phyloP scores from a whole-genome alignment of 2,888 invertebrate genomes.

The Junonia oenone region DNA sequence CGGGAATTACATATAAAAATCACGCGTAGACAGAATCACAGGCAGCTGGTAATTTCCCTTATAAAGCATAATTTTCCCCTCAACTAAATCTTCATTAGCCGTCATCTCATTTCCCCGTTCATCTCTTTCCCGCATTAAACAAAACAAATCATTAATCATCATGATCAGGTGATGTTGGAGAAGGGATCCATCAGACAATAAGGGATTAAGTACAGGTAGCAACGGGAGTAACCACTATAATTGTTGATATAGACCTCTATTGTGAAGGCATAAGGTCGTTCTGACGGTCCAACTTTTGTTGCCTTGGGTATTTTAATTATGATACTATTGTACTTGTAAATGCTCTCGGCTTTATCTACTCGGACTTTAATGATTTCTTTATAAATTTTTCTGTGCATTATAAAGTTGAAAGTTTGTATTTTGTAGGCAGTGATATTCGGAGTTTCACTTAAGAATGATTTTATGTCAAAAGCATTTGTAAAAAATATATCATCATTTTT shows the following conservation, averaged over 20 bases:
- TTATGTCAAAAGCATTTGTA: no score
- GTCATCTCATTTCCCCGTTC: slow-evolving; percentile 7
- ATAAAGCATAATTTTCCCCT: background rate
- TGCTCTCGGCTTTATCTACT: background rate
- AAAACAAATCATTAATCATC: slow-evolving; percentile 30
- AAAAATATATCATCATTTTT: no score
- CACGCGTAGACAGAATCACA: no score
- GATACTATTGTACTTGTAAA: background rate
- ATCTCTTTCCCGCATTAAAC: slow-evolving; percentile 10
- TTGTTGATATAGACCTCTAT: slow-evolving; percentile 5
- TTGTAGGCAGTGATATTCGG: no score
- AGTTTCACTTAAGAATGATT: no score
- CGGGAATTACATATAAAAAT: no score
- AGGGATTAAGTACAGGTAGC: slow-evolving; percentile 24
- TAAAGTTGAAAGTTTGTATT: no score
- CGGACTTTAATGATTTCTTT: background rate
- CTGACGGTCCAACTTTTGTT: background rate
- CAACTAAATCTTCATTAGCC: background rate
- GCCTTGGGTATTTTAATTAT: slow-evolving; percentile 15
- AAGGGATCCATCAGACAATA: slow-evolving; percentile 31
- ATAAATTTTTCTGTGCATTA: background rate
- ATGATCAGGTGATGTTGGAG: slow-evolving; percentile 30
- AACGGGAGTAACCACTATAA: background rate
- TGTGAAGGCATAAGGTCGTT: background rate
- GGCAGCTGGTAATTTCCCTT: background rate